Percentiles rank a stretch among this genome's conserved stretches.
Conservation (phyloP, 2,113 vertebrate species). For the Penelope pileata region DNA sequence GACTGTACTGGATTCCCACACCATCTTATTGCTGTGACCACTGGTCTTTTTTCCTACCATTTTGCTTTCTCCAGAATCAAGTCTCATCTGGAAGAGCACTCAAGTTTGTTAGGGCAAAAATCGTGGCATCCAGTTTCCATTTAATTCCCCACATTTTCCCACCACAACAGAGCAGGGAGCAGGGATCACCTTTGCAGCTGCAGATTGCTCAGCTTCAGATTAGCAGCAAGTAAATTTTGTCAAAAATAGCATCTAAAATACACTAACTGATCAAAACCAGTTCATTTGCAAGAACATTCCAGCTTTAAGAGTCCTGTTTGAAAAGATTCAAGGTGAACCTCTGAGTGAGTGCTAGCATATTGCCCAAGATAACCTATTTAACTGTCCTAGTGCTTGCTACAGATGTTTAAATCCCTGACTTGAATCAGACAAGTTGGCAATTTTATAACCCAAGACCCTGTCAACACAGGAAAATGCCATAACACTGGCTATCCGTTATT, state of each 20-base stretch:
- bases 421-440: neutral
- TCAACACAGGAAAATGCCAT: neutral
- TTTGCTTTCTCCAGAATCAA: neutral
- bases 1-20: neutral
- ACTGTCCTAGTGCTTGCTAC: neutral
- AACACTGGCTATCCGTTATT: neutral
- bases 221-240: neutral
- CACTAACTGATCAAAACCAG: neutral
- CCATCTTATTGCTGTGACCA: neutral
- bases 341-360: neutral
- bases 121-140: neutral
- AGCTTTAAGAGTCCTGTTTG: neutral
- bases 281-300: neutral
- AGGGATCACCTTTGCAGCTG: neutral
- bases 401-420: neutral
- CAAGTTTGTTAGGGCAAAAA: neutral
- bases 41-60: neutral
- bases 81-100: neutral
- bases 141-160: neutral
- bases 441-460: neutral
- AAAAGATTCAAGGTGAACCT: neutral
- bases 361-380: neutral
- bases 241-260: neutral
- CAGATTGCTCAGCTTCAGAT: neutral
- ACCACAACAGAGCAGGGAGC: fast-evolving